A percentile compares a stretch with the other conserved stretches of the same genome.
These are phyloP conservation scores for Eurystomus gularis DNA, from an alignment of 2,113 vertebrate species.

Conservation along the genomic window DNA sequence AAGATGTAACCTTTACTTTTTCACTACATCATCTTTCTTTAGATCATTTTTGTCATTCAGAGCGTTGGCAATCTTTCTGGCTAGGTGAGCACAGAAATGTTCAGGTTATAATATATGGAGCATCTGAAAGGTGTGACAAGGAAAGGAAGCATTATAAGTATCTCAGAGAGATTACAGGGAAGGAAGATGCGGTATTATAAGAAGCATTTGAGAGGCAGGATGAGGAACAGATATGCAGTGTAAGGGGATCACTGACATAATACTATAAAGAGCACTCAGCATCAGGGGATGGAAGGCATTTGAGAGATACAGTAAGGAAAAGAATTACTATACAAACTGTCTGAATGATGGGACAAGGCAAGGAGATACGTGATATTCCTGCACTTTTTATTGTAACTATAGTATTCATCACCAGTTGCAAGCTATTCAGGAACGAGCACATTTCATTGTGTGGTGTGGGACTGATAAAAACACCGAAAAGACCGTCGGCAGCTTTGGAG, in stretches of 20 bases:
- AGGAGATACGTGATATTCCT: neutral
- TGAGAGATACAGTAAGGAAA: neutral
- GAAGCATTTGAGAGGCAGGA: slow-evolving; percentile 38
- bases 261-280: neutral
- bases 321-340: neutral
- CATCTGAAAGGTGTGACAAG: slow-evolving; percentile 19
- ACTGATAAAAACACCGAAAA: neutral
- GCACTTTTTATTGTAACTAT: neutral
- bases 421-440: neutral
- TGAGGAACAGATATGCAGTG: neutral
- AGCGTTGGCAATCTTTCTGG: slow-evolving; percentile 23
- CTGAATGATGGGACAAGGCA: neutral
- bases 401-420: neutral
- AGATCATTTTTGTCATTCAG: slow-evolving; percentile 19
- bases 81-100: slow-evolving; percentile 44
- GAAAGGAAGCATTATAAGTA: neutral
- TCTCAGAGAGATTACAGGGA: neutral
- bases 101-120: neutral
- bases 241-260: slow-evolving; percentile 33
- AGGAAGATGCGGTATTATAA: neutral
- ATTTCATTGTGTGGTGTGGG: neutral
- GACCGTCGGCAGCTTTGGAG: neutral
- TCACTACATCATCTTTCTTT: slow-evolving; percentile 9
- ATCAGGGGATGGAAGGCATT: neutral
- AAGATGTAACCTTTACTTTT: slow-evolving; percentile 50